Conservation (phyloP, 2,888 invertebrate species). For the Buathra laborator region DNA sequence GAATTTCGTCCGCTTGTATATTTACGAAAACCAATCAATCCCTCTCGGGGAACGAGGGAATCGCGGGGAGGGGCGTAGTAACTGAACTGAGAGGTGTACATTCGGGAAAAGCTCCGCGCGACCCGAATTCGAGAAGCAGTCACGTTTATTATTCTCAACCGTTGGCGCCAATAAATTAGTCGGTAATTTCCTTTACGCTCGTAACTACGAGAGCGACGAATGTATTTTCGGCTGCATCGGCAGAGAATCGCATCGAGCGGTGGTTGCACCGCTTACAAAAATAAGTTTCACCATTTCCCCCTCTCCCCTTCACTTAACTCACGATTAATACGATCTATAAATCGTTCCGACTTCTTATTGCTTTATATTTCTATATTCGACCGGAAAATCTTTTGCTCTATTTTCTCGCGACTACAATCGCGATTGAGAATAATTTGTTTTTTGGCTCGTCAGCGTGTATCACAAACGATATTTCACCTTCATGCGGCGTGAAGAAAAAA, state of each 20-base stretch:
- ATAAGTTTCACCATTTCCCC: slow-evolving; percentile 21
- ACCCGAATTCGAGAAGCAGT: slow-evolving; percentile 8
- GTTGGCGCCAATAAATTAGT: slow-evolving; percentile 54
- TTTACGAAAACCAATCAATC: not conserved
- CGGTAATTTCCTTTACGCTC: slow-evolving; percentile 42
- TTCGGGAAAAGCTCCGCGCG: slow-evolving; percentile 6
- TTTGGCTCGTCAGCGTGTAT: not conserved
- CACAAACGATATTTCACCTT: slow-evolving; percentile 1
- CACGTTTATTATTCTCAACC: slow-evolving; percentile 21
- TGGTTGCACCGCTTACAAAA: slow-evolving; percentile 26
- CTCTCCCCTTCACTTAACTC: too few species aligned
- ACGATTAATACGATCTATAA: slow-evolving; percentile 7
- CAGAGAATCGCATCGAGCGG: slow-evolving; percentile 25
- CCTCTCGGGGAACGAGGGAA: too few species aligned
- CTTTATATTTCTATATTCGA: not conserved
- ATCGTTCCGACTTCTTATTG: not conserved
- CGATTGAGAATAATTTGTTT: too few species aligned
- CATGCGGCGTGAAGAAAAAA: too few species aligned
- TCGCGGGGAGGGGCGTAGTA: not conserved
- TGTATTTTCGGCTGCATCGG: slow-evolving; percentile 58
- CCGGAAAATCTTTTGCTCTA: not conserved
- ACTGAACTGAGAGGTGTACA: too few species aligned
- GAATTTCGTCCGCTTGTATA: slow-evolving; percentile 19
- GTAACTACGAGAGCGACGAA: slow-evolving; percentile 16
- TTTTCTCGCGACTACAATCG: too few species aligned